Base-by-base conservation (phyloP, 1,140 invertebrate genomes). In the Cydia amplana region DNA sequence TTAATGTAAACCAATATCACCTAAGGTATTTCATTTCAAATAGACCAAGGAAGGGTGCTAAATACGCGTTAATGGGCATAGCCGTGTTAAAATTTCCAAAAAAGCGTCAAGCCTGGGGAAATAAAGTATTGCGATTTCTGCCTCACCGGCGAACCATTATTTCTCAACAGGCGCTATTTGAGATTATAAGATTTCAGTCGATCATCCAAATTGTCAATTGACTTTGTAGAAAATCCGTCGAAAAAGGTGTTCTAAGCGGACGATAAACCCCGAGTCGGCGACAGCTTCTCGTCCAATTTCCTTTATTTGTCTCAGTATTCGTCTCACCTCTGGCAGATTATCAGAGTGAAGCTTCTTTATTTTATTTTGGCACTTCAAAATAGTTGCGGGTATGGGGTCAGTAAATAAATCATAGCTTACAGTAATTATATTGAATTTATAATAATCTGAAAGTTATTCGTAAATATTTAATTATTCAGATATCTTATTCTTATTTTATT, bases 271-370 rank as follows among this genome's bases (percentile, higher is more conserved):
- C 23, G 72, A 49, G 74, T 49, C 25, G 16, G 46, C 25, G 32
- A 18, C 49, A 51, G 18, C 65, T 49, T 25, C 74, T 72, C 72
- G 75, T 78, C 67, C 79, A 81, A 83, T 85, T 82, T 82, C 72
- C 75, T 77, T 63, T 79, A 78, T 79, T 83, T 83, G 83, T 81
- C 76, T 82, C 78, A 74, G 72, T 83, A 85, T 84, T 82, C 80
- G 80, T 83, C 82, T 77, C 77, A 83, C 78, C 79, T 86, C 77
- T 79, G 82, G 80, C 81, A 82, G 82, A 85, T 86, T 84, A 83
- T 77, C 74, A 78, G 76, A 78, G 25, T 70, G 82, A 43, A 43
- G 40, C 40, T 43, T 43, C 40, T 83, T 87, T 87, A 87, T 81
- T 78, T 81, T 74, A 81, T 86, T 85, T 83, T 36, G 65, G 23